Base-by-base conservation (phyloP, 2,797 vertebrate species). In the Propithecus deckenii region DNA sequence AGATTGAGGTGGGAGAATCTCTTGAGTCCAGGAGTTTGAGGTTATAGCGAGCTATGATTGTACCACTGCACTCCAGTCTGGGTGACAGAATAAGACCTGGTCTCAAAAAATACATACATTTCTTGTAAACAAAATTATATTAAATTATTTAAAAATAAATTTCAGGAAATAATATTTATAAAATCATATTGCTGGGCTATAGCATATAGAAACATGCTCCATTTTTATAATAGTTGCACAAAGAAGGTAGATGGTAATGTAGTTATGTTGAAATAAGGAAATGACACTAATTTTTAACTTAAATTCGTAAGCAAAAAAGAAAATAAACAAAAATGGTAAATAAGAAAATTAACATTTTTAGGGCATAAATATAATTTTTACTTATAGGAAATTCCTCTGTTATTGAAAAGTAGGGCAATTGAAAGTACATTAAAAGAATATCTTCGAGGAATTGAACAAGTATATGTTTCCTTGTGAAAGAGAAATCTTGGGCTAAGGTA, bases 341-440 rank as follows among this genome's bases (percentile, higher is more conserved):
- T 32, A 63, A 38, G n/a, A 75, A 63, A 69, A 25, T 79, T 25
- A 50, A 65, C 11, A n/a, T 61, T 75, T 61, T 67, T 12, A 30
- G 17, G 23, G 6, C 57, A 96, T 76, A 50, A 75, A 74, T 80
- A 23, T 67, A 57, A 75, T 89, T 84, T 96, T 96, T 88, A 86
- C 89, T 97, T 95, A 61, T 71, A 84, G 52, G 55, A 88, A 84
- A 72, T 63, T 67, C 25, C 25, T 96, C 50, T 65, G 8, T 15
- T 63, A 8, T 67, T 89, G 46, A 89, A 69, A 7, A 81, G n/a
- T 50, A 2, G 38, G 18, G 25, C 14, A 75, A 78, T 8, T 86
- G 72, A 59, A 91, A 92, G 91, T 65, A 43, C 5, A 75, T 75
- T 46, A 55, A 84, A 75, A 43, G 35, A 48, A 35, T 86, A 86